A percentile compares a stretch with the other conserved stretches of the same genome.
Conservation (phyloP, 1,140 invertebrate genomes). For the Trachymyrmex cornetzi region DNA sequence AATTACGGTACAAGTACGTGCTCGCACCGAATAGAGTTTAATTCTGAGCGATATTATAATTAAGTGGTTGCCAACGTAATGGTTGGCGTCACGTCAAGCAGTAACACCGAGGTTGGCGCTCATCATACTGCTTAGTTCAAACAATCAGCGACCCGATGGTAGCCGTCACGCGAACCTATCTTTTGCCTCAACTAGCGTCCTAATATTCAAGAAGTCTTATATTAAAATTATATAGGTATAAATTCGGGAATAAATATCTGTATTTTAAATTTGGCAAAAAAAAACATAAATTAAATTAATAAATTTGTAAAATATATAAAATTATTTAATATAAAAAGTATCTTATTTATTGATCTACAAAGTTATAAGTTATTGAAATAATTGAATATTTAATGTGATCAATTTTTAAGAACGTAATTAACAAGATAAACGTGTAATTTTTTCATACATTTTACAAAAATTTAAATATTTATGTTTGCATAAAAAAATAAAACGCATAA, state of each 20-base stretch:
- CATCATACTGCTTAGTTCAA: conserved; percentile 82
- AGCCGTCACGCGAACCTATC: conserved; percentile 83
- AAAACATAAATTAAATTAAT: conserved; percentile 15
- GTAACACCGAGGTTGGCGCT: conserved; percentile 80
- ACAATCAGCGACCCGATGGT: conserved; percentile 85
- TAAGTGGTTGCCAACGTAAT: conserved; percentile 86
- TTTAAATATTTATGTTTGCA: not conserved
- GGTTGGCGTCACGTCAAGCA: conserved; percentile 86
- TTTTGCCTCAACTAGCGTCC: conserved; percentile 68
- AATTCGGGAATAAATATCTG: not conserved
- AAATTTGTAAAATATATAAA: not conserved
- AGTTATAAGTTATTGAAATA: not conserved
- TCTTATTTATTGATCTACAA: not conserved
- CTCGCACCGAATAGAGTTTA: conserved; percentile 85
- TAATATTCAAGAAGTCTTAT: conserved; percentile 61
- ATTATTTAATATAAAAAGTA: not conserved
- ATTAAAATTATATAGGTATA: conserved; percentile 48
- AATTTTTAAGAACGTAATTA: not conserved
- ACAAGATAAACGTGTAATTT: not conserved
- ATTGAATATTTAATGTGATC: not conserved
- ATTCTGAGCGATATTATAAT: conserved; percentile 87
- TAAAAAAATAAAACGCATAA: not conserved
- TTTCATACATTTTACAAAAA: not conserved
- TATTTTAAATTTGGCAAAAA: not conserved
- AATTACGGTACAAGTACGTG: conserved; percentile 85